Evolutionary conservation across 2,888 invertebrate species (phyloP), one percentile per base, ranked within the genome.

Genomic region (Cheilosia vernalis): DNA sequence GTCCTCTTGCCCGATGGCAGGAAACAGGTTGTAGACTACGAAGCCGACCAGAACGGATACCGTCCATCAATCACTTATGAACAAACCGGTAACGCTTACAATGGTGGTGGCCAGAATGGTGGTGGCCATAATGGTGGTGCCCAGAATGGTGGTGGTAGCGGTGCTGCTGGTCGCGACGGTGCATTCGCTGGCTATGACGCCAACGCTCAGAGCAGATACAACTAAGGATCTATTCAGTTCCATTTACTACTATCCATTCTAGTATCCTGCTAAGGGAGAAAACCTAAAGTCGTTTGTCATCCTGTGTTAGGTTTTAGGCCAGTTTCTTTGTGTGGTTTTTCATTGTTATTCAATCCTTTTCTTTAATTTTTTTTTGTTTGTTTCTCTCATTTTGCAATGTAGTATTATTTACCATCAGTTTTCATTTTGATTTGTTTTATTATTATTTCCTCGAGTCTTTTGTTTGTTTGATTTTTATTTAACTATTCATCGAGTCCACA

Each of bases 1-100:
- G 95, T 95, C 1, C 90, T 95, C 4, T 91, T 95, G 70, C 95
- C 95, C 87, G 95, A 95, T 90, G 95, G 95, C 58, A 93, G 95
- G 89, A 95, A 94, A 89, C 95, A 95, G 93, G 94, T 94, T 49
- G 95, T 95, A 0, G 93, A 94, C 87, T 95, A 95, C 91, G 95
- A 94, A 89, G 95, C 95, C 6, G 95, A 95, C 88, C 93, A 94
- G 89, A 93, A 94, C 55, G 95, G 95, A 1, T 95, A 94, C 92
- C 93, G 94, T 87, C 95, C 95, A 17, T 94, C 93, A 88, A 94
- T 95, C 80, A 93, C 94, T 1, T 95, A 95, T 90, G 95, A 95
- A 90, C 94, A 95, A 88, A 93, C 93, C 33, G 93, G 93, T 53
- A 89, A 89, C 69, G 90, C 91, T 4, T 88, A 88, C 61, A 88